Evolutionary conservation across 2,888 invertebrate genomes (phyloP), one percentile per base, ranked within the genome.

Genomic region (Iselma pallidipennis): DNA sequence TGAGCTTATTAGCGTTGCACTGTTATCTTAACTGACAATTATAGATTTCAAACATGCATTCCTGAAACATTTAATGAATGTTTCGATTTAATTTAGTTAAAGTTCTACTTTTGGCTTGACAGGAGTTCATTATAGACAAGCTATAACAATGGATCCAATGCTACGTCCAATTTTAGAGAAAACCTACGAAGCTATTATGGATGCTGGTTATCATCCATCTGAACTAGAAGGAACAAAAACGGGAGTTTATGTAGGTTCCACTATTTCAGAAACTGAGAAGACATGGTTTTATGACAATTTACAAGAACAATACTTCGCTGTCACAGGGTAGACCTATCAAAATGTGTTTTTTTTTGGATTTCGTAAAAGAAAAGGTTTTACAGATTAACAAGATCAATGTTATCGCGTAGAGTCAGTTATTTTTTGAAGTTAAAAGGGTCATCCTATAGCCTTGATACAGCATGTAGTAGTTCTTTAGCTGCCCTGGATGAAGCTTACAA

Each of bases 401-500:
- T 95, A 78, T 91, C 95, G 21, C 95, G 95, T 82, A 87, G 95
- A 55, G 87, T 95, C 68, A 94, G 94, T 0, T 96, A 91, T 80
- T 89, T 90, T 82, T 85, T 96, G 63, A 95, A 94, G 14, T 85
- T 92, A n/a, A 89, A 89, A 69, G 94, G 96, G 0, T 95, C 95
- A 0, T 94, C 94, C 10, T 94, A 89, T 82, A 86, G 92, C 1
- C 85, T 95, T 12, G 96, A 96, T 81, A 94, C 95, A 0, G 96
- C 95, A 0, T 96, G 96, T 79, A 94, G 94, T 10, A 95, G 95
- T 53, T 92, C 94, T n/a, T 85, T 95, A 69, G 87, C 92, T 71
- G 95, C 95, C 0, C 68, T 96, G 63, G 92, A 95, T 73, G 89
- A 90, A 65, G 92, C 91, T 12, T 91, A 89, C 78, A 84, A 86